Conservation (phyloP, 2,888 invertebrate genomes). For the Drosophila affinis region DNA sequence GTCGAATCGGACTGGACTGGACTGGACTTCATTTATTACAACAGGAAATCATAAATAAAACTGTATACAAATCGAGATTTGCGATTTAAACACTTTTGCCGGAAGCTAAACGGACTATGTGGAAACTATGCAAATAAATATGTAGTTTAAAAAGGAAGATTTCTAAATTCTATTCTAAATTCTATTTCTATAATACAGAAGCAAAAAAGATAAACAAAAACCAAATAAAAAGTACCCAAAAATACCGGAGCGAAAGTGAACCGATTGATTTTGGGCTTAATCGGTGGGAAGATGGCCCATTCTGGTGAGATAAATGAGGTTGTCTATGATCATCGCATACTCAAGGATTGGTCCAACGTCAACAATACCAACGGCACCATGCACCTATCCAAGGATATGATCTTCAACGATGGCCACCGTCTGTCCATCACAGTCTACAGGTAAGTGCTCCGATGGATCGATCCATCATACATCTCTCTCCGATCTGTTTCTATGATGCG, state of each 20-base stretch:
- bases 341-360: constrained; percentile 82
- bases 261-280: background rate
- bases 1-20: background rate
- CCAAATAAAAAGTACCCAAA: background rate
- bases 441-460: constrained; percentile 61
- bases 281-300: constrained; percentile 66
- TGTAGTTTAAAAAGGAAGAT: background rate
- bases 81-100: background rate
- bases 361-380: constrained; percentile 81
- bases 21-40: background rate
- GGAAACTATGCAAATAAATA: background rate
- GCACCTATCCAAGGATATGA: constrained; percentile 88
- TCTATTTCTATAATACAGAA: background rate
- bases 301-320: constrained; percentile 77
- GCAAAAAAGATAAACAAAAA: background rate
- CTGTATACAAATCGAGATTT: background rate
- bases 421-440: constrained; percentile 92
- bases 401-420: constrained; percentile 92
- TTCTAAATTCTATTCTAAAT: background rate
- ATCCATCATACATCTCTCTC: constrained; percentile 32
- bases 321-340: constrained; percentile 82
- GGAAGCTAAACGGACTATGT: background rate
- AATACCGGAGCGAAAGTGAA: background rate
- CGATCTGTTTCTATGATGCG: constrained; percentile 11
- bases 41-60: background rate